phyloP scores from a whole-genome alignment of 2,888 invertebrate species.

The Drosophila infuscata region DNA sequence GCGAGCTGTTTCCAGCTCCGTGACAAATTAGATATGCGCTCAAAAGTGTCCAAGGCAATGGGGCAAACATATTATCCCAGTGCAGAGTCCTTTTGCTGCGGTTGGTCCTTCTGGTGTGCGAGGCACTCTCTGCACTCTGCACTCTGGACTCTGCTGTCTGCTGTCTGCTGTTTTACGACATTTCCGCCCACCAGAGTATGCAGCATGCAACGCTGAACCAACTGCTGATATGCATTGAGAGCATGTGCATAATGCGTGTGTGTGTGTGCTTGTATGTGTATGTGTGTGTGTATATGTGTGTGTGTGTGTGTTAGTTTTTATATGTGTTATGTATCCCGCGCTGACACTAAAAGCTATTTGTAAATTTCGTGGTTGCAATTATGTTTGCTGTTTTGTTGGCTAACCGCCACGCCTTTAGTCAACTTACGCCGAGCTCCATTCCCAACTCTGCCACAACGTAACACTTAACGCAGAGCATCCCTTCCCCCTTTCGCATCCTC shows the following conservation, averaged over 20 bases:
- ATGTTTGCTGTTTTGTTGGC: slow-evolving; percentile 76
- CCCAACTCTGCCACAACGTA: slow-evolving; percentile 9
- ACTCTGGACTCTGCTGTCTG: slow-evolving; percentile 8
- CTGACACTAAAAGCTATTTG: slow-evolving; percentile 81
- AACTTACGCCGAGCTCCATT: neutral
- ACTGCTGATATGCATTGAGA: slow-evolving; percentile 73
- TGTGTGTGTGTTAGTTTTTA: slow-evolving; percentile 16
- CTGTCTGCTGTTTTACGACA: slow-evolving; percentile 65
- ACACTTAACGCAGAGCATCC: slow-evolving; percentile 48
- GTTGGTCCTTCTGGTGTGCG: slow-evolving; percentile 10
- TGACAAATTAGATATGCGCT: slow-evolving; percentile 77
- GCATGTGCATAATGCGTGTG: slow-evolving; percentile 59
- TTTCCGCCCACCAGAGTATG: slow-evolving; percentile 59
- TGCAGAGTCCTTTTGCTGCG: slow-evolving; percentile 16
- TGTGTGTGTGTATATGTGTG: slow-evolving; percentile 8
- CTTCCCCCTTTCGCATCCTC: neutral
- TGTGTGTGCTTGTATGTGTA: slow-evolving; percentile 7
- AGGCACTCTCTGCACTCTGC: neutral
- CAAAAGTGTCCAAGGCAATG: slow-evolving; percentile 61
- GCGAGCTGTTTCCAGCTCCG: slow-evolving; percentile 42
- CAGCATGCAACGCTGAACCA: slow-evolving; percentile 51
- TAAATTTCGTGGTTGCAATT: slow-evolving; percentile 81
- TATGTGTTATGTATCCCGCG: slow-evolving; percentile 62
- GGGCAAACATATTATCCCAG: slow-evolving; percentile 61
- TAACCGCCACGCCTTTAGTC: slow-evolving; percentile 31